Evolutionary conservation across 2,888 invertebrate species (phyloP).

Genomic region (Cheilosia impressa): DNA sequence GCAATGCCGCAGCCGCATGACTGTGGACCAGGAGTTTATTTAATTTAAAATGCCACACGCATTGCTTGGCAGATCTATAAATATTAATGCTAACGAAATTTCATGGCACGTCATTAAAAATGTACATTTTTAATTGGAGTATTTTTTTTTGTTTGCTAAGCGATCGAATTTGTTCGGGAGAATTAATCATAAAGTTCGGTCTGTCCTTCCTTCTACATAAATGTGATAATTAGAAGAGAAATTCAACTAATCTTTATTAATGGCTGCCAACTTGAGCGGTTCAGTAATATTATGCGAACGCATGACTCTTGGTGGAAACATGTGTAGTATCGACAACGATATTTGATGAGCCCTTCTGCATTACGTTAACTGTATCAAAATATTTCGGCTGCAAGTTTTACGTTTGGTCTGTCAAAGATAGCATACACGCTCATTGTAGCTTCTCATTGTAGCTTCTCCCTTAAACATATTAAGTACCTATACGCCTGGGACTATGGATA

Average conservation of each 20-base stretch:
- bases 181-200: constrained; percentile 43
- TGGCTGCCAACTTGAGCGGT: not conserved
- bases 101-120: constrained; percentile 83
- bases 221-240: constrained; percentile 41
- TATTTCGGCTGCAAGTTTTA: no score
- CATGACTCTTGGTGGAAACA: no score
- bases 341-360: no score
- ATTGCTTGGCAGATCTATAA: constrained; percentile 80
- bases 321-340: no score
- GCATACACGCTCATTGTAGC: no score
- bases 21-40: constrained; percentile 51
- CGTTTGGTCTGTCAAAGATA: no score
- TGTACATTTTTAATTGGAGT: constrained; percentile 77
- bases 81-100: constrained; percentile 83
- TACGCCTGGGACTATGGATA: no score
- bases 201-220: constrained; percentile 4
- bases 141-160: constrained; percentile 18
- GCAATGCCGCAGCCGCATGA: constrained; percentile 58
- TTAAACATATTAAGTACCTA: no score
- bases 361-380: no score
- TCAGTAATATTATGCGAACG: not conserved
- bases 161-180: constrained; percentile 17
- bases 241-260: constrained; percentile 32
- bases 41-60: constrained; percentile 73
- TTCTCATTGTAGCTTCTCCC: no score